A percentile compares a stretch with the other conserved stretches of the same genome.
Evolutionary conservation across 2,888 invertebrate genomes (phyloP).

Genomic region (Pharmacophagus antenor): DNA sequence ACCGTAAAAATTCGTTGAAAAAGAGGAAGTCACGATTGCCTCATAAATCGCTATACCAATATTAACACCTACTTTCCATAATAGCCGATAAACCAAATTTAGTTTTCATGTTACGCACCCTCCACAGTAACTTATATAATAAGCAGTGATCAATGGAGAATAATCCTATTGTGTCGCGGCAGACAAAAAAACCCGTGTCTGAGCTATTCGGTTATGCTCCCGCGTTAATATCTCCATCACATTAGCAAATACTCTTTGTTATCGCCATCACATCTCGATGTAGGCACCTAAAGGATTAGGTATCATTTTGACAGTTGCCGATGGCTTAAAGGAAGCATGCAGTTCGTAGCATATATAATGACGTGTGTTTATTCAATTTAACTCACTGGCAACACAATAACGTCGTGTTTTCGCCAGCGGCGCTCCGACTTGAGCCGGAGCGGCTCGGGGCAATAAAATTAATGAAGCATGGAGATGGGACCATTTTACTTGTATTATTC

Average conservation of each 20-base stretch:
- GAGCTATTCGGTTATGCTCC: slow-evolving; percentile 77
- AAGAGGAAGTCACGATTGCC: slow-evolving; percentile 70
- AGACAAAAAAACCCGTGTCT: slow-evolving; percentile 76
- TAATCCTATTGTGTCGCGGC: slow-evolving; percentile 77
- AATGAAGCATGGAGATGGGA: slow-evolving; percentile 81
- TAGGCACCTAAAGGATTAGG: slow-evolving; percentile 66
- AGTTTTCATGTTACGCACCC: slow-evolving; percentile 80
- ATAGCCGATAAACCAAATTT: slow-evolving; percentile 81
- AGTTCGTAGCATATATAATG: slow-evolving; percentile 68
- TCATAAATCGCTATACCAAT: slow-evolving; percentile 74
- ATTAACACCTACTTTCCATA: slow-evolving; percentile 81
- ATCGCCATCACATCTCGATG: slow-evolving; percentile 36
- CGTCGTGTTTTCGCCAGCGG: slow-evolving; percentile 74
- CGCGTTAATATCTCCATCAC: slow-evolving; percentile 78
- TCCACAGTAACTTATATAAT: slow-evolving; percentile 76
- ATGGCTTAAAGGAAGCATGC: slow-evolving; percentile 66
- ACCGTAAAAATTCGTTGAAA: slow-evolving; percentile 55
- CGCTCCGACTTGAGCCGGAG: slow-evolving; percentile 65
- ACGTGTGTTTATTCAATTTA: slow-evolving; percentile 78
- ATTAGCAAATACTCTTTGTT: slow-evolving; percentile 68
- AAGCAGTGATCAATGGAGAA: slow-evolving; percentile 80
- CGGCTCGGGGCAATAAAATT: slow-evolving; percentile 80
- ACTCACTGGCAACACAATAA: slow-evolving; percentile 75
- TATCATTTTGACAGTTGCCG: slow-evolving; percentile 74
- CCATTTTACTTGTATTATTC: slow-evolving; percentile 82